Evolutionary conservation across 2,888 invertebrate species (phyloP).

Genomic region (Thelaira solivaga): DNA sequence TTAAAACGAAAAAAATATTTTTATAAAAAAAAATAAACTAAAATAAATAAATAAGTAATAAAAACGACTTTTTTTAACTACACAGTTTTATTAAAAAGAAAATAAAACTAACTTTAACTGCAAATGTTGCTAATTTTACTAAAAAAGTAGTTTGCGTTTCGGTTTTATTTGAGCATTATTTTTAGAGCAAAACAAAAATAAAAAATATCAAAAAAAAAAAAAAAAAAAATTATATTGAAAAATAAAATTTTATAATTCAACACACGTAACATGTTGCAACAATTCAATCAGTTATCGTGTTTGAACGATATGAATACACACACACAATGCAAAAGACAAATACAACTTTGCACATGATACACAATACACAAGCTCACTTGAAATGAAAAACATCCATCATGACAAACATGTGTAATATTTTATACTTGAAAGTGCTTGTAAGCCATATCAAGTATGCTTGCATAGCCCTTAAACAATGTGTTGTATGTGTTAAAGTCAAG

Average conservation of each 20-base stretch:
- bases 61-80: neutral
- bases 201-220: neutral
- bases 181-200: neutral
- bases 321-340: neutral
- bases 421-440: too few species aligned
- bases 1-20: too few species aligned
- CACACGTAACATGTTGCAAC: constrained; percentile 74
- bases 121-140: constrained; percentile 60
- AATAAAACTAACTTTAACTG: constrained; percentile 43
- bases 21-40: neutral
- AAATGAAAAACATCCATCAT: too few species aligned
- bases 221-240: constrained; percentile 28
- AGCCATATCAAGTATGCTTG: too few species aligned
- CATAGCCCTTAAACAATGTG: neutral
- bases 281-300: constrained; percentile 75
- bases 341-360: neutral
- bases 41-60: neutral
- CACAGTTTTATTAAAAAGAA: constrained; percentile 6
- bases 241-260: constrained; percentile 58
- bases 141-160: constrained; percentile 37
- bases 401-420: too few species aligned
- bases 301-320: constrained; percentile 36
- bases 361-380: too few species aligned
- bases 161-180: constrained; percentile 42
- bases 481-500: neutral